Percentiles rank a stretch among this genome's conserved stretches.
These are phyloP conservation scores for Ophion ventricosus DNA, from an alignment of 2,888 invertebrate species.

Conservation along the genomic window DNA sequence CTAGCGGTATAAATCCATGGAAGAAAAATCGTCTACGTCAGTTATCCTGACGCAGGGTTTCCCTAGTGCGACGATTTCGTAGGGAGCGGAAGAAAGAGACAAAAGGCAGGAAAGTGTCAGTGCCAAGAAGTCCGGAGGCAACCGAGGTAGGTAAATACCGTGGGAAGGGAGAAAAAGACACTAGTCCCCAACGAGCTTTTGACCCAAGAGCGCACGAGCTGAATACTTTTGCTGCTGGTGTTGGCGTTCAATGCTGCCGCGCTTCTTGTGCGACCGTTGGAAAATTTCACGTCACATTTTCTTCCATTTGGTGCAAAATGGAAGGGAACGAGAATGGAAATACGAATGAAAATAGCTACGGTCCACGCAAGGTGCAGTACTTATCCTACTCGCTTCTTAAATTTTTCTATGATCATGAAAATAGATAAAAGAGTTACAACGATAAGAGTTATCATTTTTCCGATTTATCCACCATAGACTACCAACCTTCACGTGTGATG, in stretches of 20 bases:
- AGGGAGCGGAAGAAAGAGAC: conserved; percentile 8
- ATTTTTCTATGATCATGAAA: conserved; percentile 36
- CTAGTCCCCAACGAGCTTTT: conserved; percentile 33
- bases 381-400: conserved; percentile 1
- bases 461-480: background rate
- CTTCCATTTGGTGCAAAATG: conserved; percentile 37
- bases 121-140: conserved; percentile 10
- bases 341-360: conserved; percentile 47
- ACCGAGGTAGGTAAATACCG: conserved; percentile 5
- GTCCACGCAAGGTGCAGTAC: conserved; percentile 10
- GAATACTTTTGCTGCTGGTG: conserved; percentile 26
- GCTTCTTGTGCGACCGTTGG: conserved; percentile 41
- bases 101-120: conserved; percentile 37
- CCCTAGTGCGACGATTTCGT: conserved; percentile 24
- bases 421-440: conserved; percentile 1
- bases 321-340: conserved; percentile 52
- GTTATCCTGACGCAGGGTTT: conserved; percentile 46
- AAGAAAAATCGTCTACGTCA: conserved; percentile 49
- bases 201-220: conserved; percentile 56
- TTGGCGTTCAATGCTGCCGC: conserved; percentile 15
- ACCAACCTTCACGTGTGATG: background rate
- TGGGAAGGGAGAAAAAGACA: conserved; percentile 1
- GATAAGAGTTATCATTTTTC: background rate
- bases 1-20: conserved; percentile 51
- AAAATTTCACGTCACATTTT: conserved; percentile 59